Base-by-base conservation (phyloP, 2,888 invertebrate species). In the Achlya flavicornis region DNA sequence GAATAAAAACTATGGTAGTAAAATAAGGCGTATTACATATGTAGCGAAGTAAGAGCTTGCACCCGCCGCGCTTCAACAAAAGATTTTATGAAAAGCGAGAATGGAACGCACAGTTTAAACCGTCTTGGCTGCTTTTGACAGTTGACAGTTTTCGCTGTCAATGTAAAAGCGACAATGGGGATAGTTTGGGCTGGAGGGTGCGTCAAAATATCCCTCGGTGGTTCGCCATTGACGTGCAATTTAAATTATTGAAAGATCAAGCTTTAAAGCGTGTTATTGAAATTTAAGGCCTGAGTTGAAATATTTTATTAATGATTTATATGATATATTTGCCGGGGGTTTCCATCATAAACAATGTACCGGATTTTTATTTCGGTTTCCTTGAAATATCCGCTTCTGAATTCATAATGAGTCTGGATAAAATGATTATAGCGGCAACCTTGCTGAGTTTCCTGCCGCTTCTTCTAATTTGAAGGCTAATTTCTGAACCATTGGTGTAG, bases 111-210 rank as follows among this genome's bases (percentile, higher is more conserved):
- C 90, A 92, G 92, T 92, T 93, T 93, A 92, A 93, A 91, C 87
- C 90, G 86, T 84, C 92, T 91, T 89, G 84, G 84, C 90, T 92
- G 93, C 88, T 84, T 93, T 90, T 93, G 93, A 93, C 93, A 92
- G 93, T 93, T 93, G 92, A 92, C 93, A 92, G 92, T 91, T 90
- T 90, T 89, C 90, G 81, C 88, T 90, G 91, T 91, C 90, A 88
- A 87, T 86, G 80, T 70, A 79, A 72, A 78, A 81, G 80, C 78
- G 84, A 92, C 91, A 91, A 91, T 90, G 77, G 89, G 86, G 86
- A 87, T 91, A 89, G 90, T 89, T 78, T 80, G 88, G 90, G 89
- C 88, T 78, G 80, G 88, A 90, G 88, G 92, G 92, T 90, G 88
- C 87, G 91, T 91, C 90, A 89, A 80, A 81, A 82, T 85, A 74